These are phyloP conservation scores for Bombus consobrinus DNA, from an alignment of 1,140 invertebrate genomes.

Conservation along the genomic window DNA sequence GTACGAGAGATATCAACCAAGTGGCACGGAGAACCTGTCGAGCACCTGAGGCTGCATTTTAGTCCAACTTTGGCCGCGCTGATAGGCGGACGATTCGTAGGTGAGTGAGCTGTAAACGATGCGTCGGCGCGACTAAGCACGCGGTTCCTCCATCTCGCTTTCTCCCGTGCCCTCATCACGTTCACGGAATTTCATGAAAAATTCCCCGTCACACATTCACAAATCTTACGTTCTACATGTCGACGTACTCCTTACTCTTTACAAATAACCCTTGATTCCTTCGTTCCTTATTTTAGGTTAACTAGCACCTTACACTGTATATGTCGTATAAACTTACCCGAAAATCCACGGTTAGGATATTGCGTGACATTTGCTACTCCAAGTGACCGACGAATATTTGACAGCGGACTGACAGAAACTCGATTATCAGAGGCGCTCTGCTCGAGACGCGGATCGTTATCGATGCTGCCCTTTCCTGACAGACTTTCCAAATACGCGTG, in stretches of 20 bases:
- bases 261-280: not conserved
- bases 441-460: constrained; percentile 45
- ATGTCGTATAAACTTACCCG: not conserved
- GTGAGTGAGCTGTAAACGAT: constrained; percentile 49
- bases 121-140: constrained; percentile 56
- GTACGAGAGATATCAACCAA: not conserved
- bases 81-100: constrained; percentile 57
- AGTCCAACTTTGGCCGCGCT: constrained; percentile 45
- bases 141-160: constrained; percentile 50
- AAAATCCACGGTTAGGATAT: not conserved
- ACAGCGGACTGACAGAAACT: constrained; percentile 35
- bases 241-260: not conserved
- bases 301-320: not conserved
- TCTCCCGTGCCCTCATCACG: constrained; percentile 11
- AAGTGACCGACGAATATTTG: constrained; percentile 34
- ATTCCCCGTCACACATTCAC: too few relatives aligned
- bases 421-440: constrained; percentile 15
- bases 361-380: constrained; percentile 1
- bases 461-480: constrained; percentile 37
- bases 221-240: not conserved
- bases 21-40: not conserved
- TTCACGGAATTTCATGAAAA: constrained; percentile 12
- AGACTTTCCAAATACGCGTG: not conserved
- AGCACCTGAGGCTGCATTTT: constrained; percentile 39
- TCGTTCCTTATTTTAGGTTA: not conserved